Evolutionary conservation across 2,797 vertebrate genomes (phyloP), one percentile per base, ranked within the genome.

Genomic region (Pantherophis vulpinus): DNA sequence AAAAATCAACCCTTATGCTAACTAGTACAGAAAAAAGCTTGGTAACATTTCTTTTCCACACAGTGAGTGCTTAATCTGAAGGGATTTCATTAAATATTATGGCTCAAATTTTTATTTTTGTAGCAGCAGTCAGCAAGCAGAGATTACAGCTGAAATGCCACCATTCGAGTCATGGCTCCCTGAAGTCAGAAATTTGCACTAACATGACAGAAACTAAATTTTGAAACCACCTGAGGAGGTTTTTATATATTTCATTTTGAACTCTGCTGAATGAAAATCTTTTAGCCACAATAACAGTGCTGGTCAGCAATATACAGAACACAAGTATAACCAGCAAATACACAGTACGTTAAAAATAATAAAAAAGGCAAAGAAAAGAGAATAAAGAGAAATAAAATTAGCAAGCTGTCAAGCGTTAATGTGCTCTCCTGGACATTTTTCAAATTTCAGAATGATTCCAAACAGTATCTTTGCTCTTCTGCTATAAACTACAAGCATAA

Each of bases 21-120:
- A 95, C 90, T 86, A 95, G 83, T 88, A 97, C 42, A 96, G 93
- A 94, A 92, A 94, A 92, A 94, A 96, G 95, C 93, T 92, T 97
- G 93, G 96, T 95, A 93, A 90, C 79, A 89, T 96, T 95, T 97
- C 96, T 97, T 93, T 92, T 96, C 92, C 94, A 93, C 86, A 94
- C 90, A 97, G 92, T 88, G 89, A 96, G 95, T 94, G 94, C 89
- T 93, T 97, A 97, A 97, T 97, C 97, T 96, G 95, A 92, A 95
- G 87, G 95, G 97, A 97, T 97, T 97, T 97, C 95, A 94, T 97
- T 97, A 97, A 96, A 94, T 96, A 96, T 97, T 97, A 94, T 96
- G 96, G 95, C 95, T 98, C 97, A 97, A 97, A 96, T 96, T 97
- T 93, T 97, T 97, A 97, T 97, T 97, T 95, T 97, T 97, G 94